Base-by-base conservation (phyloP, 35 echinoderm and acorn worm genomes). In the Apostichopus parvimensis region DNA sequence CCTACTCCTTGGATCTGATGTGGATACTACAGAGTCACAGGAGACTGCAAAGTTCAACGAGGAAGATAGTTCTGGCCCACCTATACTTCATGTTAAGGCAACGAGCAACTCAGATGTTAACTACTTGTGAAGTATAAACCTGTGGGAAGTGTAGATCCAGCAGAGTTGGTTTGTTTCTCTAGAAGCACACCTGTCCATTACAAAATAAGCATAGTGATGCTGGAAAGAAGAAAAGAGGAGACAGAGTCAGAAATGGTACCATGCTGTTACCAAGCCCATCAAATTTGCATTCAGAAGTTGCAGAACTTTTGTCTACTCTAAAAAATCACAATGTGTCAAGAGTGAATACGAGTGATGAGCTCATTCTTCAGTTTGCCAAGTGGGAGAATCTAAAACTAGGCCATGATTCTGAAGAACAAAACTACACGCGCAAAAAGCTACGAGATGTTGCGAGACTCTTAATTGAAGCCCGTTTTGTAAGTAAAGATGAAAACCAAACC, bases 111-210 rank as follows among this genome's bases (percentile, higher is more conserved):
- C 10, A 13, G 93, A 77, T 53, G 93, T 62, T 18, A 81, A 77
- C 12, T 95, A 9, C 82, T 95, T n/a, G 94, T 95, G 15, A 88
- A 80, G 14, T 91, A 93, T 90, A 53, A 92, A 56, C 94, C 92
- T 1, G 15, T 78, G 56, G 65, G 26, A 56, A 91, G 71, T 23
- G 73, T 87, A 3, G 82, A 93, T 90, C 24, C 88, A 55, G 9
- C 9, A 78, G 90, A 92, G 64, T 96, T 92, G 80, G 77, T 96
- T 77, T 93, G 56, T 93, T 91, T 18, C 56, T 96, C 21, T 90
- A 93, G 89, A 95, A 95, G 56, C 93, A 96, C 57, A 85, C 57
- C 53, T 94, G 95, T 54, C 86, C 86, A 52, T 88, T 88, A 24
- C 59, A 87, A 83, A 57, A 3, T 7, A 57, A 54, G 17, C 15